These are phyloP conservation scores for Centropristis striata DNA, from an alignment of 2,113 vertebrate genomes.

Conservation along the genomic window DNA sequence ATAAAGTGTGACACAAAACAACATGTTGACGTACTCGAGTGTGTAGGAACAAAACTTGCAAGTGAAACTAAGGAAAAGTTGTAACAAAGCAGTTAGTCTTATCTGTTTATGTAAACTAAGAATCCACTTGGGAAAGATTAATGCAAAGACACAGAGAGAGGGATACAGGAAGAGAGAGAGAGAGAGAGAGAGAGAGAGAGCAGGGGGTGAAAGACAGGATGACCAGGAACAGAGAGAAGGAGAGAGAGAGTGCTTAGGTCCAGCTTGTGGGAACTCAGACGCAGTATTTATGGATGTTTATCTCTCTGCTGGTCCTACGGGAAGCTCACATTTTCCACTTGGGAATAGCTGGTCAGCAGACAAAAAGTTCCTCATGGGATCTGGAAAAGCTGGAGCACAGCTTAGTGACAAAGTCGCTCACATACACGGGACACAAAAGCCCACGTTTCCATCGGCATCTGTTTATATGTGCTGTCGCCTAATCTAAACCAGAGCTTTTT, in stretches of 20 bases:
- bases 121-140: conserved; percentile 38
- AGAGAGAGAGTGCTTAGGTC: conserved; percentile 39
- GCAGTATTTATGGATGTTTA: conserved; percentile 84
- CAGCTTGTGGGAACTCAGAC: conserved; percentile 76
- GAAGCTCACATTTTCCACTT: conserved; percentile 81
- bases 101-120: conserved; percentile 55
- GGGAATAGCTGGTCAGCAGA: conserved; percentile 69
- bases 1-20: background rate
- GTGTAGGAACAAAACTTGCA: conserved; percentile 18
- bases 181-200: conserved; percentile 23
- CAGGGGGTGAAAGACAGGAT: conserved; percentile 49
- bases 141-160: conserved; percentile 26
- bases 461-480: conserved; percentile 56
- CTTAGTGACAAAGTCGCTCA: conserved; percentile 42
- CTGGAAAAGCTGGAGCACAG: conserved; percentile 35
- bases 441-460: conserved; percentile 47
- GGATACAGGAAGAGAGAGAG: conserved; percentile 44
- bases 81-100: conserved; percentile 34
- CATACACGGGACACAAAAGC: conserved; percentile 23
- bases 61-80: conserved; percentile 14
- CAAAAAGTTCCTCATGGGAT: conserved; percentile 40
- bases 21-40: background rate
- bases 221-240: conserved; percentile 56
- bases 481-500: conserved; percentile 61
- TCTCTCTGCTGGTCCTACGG: conserved; percentile 72